Evolutionary conservation across 2,888 invertebrate species (phyloP).

Genomic region (Heterodera filipjevi): DNA sequence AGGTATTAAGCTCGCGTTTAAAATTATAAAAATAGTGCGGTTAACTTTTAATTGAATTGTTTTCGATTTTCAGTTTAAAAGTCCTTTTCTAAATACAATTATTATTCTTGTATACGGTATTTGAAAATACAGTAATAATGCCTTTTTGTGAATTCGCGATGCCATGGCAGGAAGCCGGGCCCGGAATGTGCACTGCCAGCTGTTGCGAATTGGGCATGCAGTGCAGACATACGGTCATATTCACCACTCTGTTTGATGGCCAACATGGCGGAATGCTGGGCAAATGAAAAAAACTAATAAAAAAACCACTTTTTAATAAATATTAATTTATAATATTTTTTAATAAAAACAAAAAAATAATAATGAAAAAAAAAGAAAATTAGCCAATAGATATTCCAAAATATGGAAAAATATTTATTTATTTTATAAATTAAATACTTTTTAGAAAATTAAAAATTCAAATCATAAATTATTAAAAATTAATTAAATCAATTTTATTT

Average conservation of each 20-base stretch:
- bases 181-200: constrained; percentile 60
- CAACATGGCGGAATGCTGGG: constrained; percentile 33
- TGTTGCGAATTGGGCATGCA: constrained; percentile 47
- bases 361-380: not conserved
- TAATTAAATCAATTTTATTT: not conserved
- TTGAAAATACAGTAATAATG: not conserved
- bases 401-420: not conserved
- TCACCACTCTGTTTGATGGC: constrained; percentile 38
- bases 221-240: constrained; percentile 41
- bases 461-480: not conserved
- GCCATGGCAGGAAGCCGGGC: constrained; percentile 60
- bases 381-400: too few species aligned
- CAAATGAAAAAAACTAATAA: not conserved
- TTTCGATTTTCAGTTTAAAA: too few species aligned
- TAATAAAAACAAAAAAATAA: constrained; percentile 15
- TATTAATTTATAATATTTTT: not conserved
- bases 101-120: constrained; percentile 29
- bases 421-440: not conserved
- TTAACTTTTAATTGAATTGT: too few species aligned
- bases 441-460: not conserved
- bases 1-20: too few species aligned
- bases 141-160: constrained; percentile 55
- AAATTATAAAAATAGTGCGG: too few species aligned
- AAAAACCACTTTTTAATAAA: not conserved
- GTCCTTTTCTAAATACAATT: not conserved